A percentile compares a stretch with the other conserved stretches of the same genome.
Conservation (phyloP, 2,888 invertebrate genomes). For the Diarsia dahlii region DNA sequence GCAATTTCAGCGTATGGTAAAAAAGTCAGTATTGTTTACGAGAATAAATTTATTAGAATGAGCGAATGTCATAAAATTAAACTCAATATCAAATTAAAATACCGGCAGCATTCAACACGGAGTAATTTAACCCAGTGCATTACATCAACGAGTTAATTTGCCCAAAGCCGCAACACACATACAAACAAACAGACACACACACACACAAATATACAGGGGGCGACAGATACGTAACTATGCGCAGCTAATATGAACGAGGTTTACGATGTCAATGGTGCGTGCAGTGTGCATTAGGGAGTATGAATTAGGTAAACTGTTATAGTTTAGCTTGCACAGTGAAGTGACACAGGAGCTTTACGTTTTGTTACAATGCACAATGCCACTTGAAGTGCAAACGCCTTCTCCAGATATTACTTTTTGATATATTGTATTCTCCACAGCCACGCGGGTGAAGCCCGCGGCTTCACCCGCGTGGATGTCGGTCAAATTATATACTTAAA, state of each 20-base stretch:
- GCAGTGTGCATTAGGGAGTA: slow-evolving; percentile 11
- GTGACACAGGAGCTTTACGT: background rate
- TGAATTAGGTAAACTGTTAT: background rate
- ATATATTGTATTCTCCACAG: no score
- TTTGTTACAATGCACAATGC: background rate
- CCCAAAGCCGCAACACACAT: slow-evolving; percentile 13
- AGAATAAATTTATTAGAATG: background rate
- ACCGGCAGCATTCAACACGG: background rate
- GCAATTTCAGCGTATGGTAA: no score
- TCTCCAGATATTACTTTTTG: no score
- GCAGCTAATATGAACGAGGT: slow-evolving; percentile 37
- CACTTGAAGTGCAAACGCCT: background rate
- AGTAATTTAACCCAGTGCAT: slow-evolving; percentile 11
- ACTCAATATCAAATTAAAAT: background rate
- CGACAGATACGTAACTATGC: slow-evolving; percentile 7
- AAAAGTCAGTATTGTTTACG: background rate
- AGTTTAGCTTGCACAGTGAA: background rate
- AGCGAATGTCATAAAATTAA: background rate
- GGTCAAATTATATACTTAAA: no score
- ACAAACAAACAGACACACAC: background rate
- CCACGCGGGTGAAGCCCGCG: no score
- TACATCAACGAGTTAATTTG: slow-evolving; percentile 41
- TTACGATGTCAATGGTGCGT: slow-evolving; percentile 49
- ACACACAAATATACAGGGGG: background rate
- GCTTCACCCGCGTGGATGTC: no score